Percentiles rank a stretch among this genome's conserved stretches.
Evolutionary conservation across 2,888 invertebrate species (phyloP).

Genomic region (Serripes groenlandicus): DNA sequence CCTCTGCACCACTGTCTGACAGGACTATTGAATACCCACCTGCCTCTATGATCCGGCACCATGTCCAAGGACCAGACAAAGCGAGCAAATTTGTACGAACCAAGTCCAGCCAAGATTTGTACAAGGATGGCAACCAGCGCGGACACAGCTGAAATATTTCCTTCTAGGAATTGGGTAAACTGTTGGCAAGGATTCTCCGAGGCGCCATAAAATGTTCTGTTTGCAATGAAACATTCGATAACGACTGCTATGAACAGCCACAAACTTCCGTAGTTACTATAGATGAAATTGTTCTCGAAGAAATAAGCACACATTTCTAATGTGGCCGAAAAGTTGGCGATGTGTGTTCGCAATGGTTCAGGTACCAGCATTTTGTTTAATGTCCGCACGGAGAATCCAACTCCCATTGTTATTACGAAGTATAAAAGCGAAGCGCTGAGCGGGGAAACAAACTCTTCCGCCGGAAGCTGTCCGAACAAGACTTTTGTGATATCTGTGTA

Average conservation of each 20-base stretch:
- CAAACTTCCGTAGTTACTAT: constrained; percentile 77
- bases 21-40: constrained; percentile 65
- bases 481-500: constrained; percentile 51
- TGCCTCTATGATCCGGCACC: constrained; percentile 80
- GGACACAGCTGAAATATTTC: constrained; percentile 56
- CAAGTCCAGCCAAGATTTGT: constrained; percentile 77
- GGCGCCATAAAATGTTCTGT: constrained; percentile 79
- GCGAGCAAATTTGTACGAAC: constrained; percentile 79
- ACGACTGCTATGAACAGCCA: constrained; percentile 78
- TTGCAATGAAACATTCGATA: constrained; percentile 77
- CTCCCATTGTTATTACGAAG: constrained; percentile 74
- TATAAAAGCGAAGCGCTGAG: constrained; percentile 77
- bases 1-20: too few relatives aligned
- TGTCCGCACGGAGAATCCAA: constrained; percentile 73
- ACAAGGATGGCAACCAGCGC: constrained; percentile 72
- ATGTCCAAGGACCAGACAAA: constrained; percentile 81
- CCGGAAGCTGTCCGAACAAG: constrained; percentile 59
- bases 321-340: constrained; percentile 79
- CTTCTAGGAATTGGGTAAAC: constrained; percentile 70
- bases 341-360: constrained; percentile 64
- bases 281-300: constrained; percentile 83
- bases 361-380: constrained; percentile 70
- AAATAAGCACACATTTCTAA: constrained; percentile 82
- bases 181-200: constrained; percentile 82
- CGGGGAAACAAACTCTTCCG: constrained; percentile 75